phyloP scores from a whole-genome alignment of 2,888 invertebrate genomes.

The Byasa hedistus region DNA sequence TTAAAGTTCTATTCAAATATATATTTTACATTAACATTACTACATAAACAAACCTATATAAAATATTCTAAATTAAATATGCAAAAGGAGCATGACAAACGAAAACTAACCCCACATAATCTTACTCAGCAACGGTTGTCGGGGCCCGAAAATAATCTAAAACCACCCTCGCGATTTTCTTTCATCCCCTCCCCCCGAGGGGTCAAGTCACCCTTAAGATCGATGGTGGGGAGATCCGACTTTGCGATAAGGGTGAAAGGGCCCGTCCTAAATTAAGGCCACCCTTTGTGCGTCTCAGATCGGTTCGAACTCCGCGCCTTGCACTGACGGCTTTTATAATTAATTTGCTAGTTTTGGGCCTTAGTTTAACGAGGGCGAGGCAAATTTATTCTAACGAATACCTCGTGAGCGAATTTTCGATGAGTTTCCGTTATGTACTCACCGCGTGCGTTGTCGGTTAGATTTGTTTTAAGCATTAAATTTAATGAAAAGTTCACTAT shows the following conservation, averaged over 20 bases:
- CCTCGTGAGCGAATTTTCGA: conserved; percentile 39
- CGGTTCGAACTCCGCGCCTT: conserved; percentile 70
- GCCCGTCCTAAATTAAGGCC: conserved; percentile 64
- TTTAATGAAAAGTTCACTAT: neutral
- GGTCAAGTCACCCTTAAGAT: conserved; percentile 79
- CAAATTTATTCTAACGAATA: conserved; percentile 62
- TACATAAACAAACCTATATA: conserved; percentile 3
- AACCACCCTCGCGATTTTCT: conserved; percentile 70
- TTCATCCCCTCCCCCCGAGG: conserved; percentile 63
- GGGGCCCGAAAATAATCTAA: conserved; percentile 52
- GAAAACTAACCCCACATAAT: conserved; percentile 71
- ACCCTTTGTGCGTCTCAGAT: conserved; percentile 74
- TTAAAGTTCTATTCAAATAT: conserved; percentile 1
- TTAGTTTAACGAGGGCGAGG: conserved; percentile 68
- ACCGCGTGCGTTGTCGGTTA: conserved; percentile 27
- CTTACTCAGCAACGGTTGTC: conserved; percentile 46
- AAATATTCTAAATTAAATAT: conserved; percentile 22
- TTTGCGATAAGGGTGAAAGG: conserved; percentile 73
- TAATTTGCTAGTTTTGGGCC: conserved; percentile 77
- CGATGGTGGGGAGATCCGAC: conserved; percentile 77
- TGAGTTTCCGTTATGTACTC: conserved; percentile 33
- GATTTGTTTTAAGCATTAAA: conserved; percentile 9
- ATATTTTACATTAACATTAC: conserved; percentile 1
- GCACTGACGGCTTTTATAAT: conserved; percentile 79
- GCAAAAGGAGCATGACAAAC: conserved; percentile 36